A percentile compares a stretch with the other conserved stretches of the same genome.
These are phyloP conservation scores for Pitta sordida DNA, from an alignment of 2,113 vertebrate genomes.

Conservation along the genomic window DNA sequence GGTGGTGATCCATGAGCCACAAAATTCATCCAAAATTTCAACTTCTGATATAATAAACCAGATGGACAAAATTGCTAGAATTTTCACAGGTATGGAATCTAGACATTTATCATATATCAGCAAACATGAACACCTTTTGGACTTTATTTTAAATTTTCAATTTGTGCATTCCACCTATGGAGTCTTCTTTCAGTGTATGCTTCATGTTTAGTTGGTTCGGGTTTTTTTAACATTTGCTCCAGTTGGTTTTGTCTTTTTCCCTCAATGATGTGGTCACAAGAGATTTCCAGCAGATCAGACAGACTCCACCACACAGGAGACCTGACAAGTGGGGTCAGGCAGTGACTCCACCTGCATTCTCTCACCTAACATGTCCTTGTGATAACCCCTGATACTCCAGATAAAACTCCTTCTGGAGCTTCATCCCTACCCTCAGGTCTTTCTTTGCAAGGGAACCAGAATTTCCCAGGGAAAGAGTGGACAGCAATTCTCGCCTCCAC, in stretches of 20 bases:
- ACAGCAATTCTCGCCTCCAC: fast-evolving
- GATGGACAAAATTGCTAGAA: background rate
- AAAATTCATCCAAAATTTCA: background rate
- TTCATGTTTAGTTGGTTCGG: background rate
- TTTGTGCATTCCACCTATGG: background rate
- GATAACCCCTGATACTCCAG: background rate
- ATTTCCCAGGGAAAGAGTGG: background rate
- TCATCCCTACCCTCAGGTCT: background rate
- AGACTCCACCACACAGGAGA: background rate
- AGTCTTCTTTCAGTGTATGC: background rate
- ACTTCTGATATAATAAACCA: background rate
- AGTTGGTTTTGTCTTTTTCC: background rate
- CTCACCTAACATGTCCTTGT: fast-evolving
- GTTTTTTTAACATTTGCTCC: background rate
- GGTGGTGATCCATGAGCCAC: background rate
- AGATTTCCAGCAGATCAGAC: background rate
- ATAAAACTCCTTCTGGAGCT: background rate
- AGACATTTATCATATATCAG: background rate
- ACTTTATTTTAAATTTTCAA: background rate
- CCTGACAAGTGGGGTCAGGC: no score
- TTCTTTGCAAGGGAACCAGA: background rate
- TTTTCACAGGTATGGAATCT: background rate
- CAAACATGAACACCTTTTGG: background rate
- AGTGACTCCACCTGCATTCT: background rate
- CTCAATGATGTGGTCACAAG: background rate